Base-by-base conservation (phyloP, 2,797 vertebrate genomes). In the Poecilia picta region DNA sequence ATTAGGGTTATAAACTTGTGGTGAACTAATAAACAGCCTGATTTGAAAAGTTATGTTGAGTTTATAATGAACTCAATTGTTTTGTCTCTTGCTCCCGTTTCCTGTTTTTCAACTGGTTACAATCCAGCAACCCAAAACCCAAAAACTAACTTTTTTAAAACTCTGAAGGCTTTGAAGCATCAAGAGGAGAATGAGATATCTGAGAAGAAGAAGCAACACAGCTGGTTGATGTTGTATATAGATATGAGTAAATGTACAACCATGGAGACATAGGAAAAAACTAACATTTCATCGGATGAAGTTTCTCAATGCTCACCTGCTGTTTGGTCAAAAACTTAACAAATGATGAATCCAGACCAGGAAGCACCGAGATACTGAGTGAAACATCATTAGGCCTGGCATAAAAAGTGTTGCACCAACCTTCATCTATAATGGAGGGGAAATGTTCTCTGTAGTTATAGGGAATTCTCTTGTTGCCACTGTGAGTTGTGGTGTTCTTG, bases 371-470 rank as follows among this genome's bases (percentile, higher is more conserved):
- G 28, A 46, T 47, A 12, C 13, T 47, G 28, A 33, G 43, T 20
- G 6, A 45, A 2, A 28, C 16, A n/a, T 75, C 51, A 28, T 31
- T 2, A 4, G 20, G 33, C 33, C 57, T 8, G 6, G n/a, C 12
- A 75, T 39, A 0, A 31, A 20, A 2, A 20, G 36, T 31, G 10
- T 36, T 31, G 33, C 36, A 70, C 80, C 82, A 55, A 83, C 85
- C 85, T 43, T 62, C 36, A 70, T 62, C 36, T 73, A 85, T 62
- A 2, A 89, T 11, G 8, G 79, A 80, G 12, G 51, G 80, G 46
- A 87, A 87, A 15, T 0, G 49, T 46, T 73, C 20, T 57, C 73
- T 20, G 5, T 80, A 81, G 41, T 84, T 75, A 72, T 59, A 89
- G 12, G 88, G 83, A 73, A 89, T 31, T 73, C 75, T 77, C 0